Percentiles rank a stretch among this genome's conserved stretches.
Evolutionary conservation across 2,888 invertebrate genomes (phyloP).

Genomic region (Copidosoma aretas): DNA sequence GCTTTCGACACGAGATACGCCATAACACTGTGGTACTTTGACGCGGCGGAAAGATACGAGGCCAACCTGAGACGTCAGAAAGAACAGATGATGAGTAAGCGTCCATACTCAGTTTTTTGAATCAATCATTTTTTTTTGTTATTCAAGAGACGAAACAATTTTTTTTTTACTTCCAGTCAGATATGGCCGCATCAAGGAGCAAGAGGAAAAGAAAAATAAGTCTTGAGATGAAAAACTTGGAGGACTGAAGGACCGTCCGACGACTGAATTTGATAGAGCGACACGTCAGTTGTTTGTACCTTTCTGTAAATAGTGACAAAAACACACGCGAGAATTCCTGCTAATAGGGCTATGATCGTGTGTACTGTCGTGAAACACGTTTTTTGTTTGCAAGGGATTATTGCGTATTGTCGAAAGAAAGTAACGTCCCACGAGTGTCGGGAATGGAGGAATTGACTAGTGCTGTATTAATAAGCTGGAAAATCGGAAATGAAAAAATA

Average conservation of each 20-base stretch:
- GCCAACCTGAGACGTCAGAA: conserved; percentile 70
- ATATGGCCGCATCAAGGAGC: background rate
- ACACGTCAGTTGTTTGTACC: conserved; percentile 43
- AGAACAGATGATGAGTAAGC: conserved; percentile 51
- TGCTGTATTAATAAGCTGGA: conserved; percentile 16
- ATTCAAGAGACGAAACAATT: no score
- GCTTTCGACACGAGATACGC: conserved; percentile 88
- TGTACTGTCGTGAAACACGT: no score
- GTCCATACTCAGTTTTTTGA: no score
- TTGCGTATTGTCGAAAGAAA: background rate
- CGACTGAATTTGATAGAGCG: conserved; percentile 49
- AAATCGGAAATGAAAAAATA: conserved; percentile 22
- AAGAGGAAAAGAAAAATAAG: conserved; percentile 48
- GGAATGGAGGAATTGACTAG: conserved; percentile 46
- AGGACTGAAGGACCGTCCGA: conserved; percentile 47
- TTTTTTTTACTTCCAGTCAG: no score
- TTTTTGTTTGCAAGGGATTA: no score
- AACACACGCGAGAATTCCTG: no score
- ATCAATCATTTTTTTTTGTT: no score
- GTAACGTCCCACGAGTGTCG: conserved; percentile 40
- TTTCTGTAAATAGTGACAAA: conserved; percentile 50
- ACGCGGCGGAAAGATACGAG: conserved; percentile 80
- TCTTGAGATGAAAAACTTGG: conserved; percentile 46
- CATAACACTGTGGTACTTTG: conserved; percentile 92
- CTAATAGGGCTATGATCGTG: no score